Conservation (phyloP, 1,140 invertebrate species). For the Brachionus plicatilis region DNA sequence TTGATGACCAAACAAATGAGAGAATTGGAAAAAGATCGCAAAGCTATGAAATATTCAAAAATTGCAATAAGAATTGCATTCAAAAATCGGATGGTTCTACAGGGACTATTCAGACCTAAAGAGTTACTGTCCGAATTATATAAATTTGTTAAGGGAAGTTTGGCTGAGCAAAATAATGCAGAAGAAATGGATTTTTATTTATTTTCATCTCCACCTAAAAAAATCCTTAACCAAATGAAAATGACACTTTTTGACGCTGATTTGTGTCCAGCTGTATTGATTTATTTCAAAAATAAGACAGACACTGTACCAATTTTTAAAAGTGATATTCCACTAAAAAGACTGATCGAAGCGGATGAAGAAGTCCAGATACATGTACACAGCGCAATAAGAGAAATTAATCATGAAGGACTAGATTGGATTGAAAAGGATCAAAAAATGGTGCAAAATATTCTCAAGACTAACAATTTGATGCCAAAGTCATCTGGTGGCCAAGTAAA, state of each 20-base stretch:
- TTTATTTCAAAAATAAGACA: conserved; percentile 35
- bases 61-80: conserved; percentile 16
- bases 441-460: conserved; percentile 27
- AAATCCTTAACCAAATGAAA: background rate
- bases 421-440: background rate
- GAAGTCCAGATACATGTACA: background rate
- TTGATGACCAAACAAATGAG: conserved; percentile 38
- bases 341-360: background rate
- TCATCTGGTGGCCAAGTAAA: background rate
- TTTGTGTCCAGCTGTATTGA: background rate
- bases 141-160: conserved; percentile 26
- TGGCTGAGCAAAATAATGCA: background rate
- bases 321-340: background rate
- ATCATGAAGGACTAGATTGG: conserved; percentile 22
- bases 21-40: conserved; percentile 24
- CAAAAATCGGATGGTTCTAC: conserved; percentile 18
- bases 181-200: conserved; percentile 32
- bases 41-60: conserved; percentile 36
- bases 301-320: conserved; percentile 11
- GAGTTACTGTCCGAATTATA: conserved; percentile 24
- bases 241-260: conserved; percentile 2
- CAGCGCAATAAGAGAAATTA: background rate
- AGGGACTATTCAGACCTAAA: conserved; percentile 34
- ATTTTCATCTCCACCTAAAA: conserved; percentile 29
- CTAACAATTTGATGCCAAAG: background rate